Evolutionary conservation across 2,888 invertebrate genomes (phyloP).

Genomic region (Sisyra terminalis): DNA sequence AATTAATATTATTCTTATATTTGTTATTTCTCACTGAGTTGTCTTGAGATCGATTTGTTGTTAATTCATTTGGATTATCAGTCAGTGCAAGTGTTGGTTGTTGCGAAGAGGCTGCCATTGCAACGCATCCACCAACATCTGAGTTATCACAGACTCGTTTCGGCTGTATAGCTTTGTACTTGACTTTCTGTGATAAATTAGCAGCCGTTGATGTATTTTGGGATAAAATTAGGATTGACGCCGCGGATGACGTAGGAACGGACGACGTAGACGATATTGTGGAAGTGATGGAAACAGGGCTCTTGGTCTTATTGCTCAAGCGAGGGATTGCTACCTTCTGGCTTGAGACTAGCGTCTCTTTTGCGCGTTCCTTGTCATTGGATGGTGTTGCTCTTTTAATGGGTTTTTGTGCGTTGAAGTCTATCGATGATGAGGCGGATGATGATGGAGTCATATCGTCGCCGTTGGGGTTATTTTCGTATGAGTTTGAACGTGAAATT

Average conservation of each 20-base stretch:
- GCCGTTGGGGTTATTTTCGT: neutral
- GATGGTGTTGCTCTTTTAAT: neutral
- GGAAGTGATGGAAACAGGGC: neutral
- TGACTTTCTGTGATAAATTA: too few relatives aligned
- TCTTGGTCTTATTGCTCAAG: slow-evolving; percentile 13
- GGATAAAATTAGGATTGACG: neutral
- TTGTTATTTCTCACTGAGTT: neutral
- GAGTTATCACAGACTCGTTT: slow-evolving; percentile 8
- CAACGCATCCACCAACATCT: slow-evolving; percentile 4
- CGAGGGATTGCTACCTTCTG: slow-evolving; percentile 22
- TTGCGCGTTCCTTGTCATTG: neutral
- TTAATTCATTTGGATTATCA: slow-evolving; percentile 7
- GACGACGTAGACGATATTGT: neutral
- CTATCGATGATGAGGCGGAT: neutral
- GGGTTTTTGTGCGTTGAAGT: neutral
- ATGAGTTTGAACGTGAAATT: slow-evolving; percentile 7
- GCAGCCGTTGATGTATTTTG: neutral
- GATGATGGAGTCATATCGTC: neutral
- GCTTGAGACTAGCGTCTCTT: neutral
- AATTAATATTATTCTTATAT: slow-evolving; percentile 12
- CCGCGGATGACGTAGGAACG: neutral
- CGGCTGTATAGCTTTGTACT: neutral
- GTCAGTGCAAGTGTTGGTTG: too few relatives aligned
- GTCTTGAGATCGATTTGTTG: slow-evolving; percentile 25
- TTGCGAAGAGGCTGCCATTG: neutral